Percentiles rank a stretch among this genome's conserved stretches.
Conservation (phyloP, 2,113 vertebrate species). For the Dolichotis patagonum region DNA sequence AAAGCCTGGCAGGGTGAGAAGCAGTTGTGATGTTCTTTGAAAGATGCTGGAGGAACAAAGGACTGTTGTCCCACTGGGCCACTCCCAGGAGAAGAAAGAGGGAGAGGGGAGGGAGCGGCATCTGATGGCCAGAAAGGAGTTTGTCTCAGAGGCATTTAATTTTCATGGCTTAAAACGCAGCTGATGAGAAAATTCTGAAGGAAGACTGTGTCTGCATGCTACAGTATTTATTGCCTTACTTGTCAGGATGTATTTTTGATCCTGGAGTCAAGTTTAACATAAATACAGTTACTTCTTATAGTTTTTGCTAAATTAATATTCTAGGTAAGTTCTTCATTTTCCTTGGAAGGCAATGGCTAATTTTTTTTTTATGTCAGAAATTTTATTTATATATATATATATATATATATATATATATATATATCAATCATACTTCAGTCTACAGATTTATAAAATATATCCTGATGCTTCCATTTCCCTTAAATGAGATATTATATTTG, state of each 20-base stretch:
- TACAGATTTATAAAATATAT: background rate
- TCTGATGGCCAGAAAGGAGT: background rate
- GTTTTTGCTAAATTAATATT: background rate
- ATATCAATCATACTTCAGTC: background rate
- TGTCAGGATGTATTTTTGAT: background rate
- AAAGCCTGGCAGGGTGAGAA: background rate
- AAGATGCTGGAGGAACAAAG: accelerated
- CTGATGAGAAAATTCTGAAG: background rate
- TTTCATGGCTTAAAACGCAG: background rate
- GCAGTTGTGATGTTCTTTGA: background rate
- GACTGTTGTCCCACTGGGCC: background rate
- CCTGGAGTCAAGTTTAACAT: background rate
- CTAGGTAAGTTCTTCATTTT: background rate
- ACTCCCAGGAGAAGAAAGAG: background rate
- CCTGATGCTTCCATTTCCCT: background rate
- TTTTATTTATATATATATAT: too few relatives aligned
- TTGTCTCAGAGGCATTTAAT: background rate
- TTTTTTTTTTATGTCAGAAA: background rate
- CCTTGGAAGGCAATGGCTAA: background rate
- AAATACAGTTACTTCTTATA: background rate
- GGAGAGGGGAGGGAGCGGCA: background rate
- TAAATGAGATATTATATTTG: background rate
- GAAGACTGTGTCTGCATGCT: background rate
- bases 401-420: background rate
- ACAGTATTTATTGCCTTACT: background rate